Evolutionary conservation across 2,888 invertebrate species (phyloP), one percentile per base, ranked within the genome.

Genomic region (Vannuccia rotundouncinata): DNA sequence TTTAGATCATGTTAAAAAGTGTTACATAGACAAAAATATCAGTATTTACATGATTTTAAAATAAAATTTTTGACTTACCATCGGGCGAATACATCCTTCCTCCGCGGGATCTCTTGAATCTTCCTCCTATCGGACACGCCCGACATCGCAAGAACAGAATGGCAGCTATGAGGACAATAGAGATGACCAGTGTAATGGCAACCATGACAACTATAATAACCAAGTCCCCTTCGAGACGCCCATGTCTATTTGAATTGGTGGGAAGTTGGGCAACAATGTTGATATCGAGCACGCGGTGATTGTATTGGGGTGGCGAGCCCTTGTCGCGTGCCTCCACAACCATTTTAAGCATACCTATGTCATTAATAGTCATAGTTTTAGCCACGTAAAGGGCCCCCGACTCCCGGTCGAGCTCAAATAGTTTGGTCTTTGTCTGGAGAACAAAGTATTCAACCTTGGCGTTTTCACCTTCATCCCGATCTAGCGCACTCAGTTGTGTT

Each of bases 61-160:
- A n/a, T n/a, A n/a, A n/a, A n/a, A n/a, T n/a, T n/a, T 66, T 27
- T 66, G 22, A n/a, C 66, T 66, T 22, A 66, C 66, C 66, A 66
- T 66, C 66, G 5, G 66, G 66, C 25, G 66, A 66, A 66, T 66
- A 66, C 66, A 66, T 66, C 25, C 66, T 17, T 22, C 66, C 66
- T 66, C 66, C 66, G 25, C 66, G 66, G 5, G 25, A 17, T 66
- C 66, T 17, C 22, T 66, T 66, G 66, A 66, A 66, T 66, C 66
- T 5, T 5, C 17, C 66, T 66, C 66, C 66, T n/a, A 66, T 27
- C 17, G 78, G 78, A 28, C 78, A 28, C 2, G 66, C 25, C 29
- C 80, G 45, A 76, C 81, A 81, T 1, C 81, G 81, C n/a, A 81
- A 28, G 30, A 81, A 81, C 31, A 82, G 59, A 17, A 81, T 81